Conservation (phyloP, 2,888 invertebrate genomes). For the Ectobius pallidus region DNA sequence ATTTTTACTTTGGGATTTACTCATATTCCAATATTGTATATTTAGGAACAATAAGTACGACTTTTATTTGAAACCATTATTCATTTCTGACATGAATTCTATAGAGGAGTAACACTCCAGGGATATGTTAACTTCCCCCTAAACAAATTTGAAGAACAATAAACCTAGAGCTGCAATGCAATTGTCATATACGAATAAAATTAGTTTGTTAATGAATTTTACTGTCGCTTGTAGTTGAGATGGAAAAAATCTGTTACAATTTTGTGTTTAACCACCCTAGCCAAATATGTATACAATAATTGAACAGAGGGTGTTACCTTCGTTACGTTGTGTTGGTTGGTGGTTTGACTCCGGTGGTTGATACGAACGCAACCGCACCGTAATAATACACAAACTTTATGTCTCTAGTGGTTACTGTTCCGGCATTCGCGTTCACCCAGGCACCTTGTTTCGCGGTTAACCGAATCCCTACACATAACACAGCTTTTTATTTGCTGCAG, state of each 20-base stretch:
- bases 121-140: too few species aligned
- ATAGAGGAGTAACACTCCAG: too few species aligned
- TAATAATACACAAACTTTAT: background rate
- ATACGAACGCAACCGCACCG: background rate
- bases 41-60: too few species aligned
- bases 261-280: conserved; percentile 10
- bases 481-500: background rate
- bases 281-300: background rate
- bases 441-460: conserved; percentile 16
- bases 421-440: background rate
- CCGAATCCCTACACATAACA: background rate
- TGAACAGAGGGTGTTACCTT: background rate
- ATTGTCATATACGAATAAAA: conserved; percentile 9
- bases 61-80: too few species aligned
- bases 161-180: too few species aligned
- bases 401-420: background rate
- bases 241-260: conserved; percentile 1
- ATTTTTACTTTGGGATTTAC: too few species aligned
- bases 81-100: too few species aligned
- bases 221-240: background rate
- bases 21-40: too few species aligned
- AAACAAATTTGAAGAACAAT: too few species aligned
- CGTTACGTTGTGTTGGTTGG: background rate
- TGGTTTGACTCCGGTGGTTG: background rate
- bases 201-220: background rate